These are phyloP conservation scores for Lingula anatina DNA, from an alignment of 2,888 invertebrate genomes.

Conservation along the genomic window DNA sequence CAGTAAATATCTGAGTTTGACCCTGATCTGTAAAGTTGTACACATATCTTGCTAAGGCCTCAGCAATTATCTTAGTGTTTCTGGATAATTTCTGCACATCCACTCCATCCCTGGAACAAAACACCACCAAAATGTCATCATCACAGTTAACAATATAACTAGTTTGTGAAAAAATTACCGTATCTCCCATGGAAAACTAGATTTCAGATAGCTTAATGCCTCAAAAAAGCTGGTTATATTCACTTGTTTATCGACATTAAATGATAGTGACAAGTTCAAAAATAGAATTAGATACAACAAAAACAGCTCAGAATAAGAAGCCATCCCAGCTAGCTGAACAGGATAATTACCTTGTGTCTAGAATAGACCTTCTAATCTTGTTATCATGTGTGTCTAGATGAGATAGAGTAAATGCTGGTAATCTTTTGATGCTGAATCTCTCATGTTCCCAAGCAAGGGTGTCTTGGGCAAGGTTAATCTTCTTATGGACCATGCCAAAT, in stretches of 20 bases:
- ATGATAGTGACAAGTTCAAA: too few species aligned
- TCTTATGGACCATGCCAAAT: conserved; percentile 67
- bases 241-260: too few species aligned
- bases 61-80: conserved; percentile 73
- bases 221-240: too few species aligned
- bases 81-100: conserved; percentile 60
- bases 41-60: conserved; percentile 69
- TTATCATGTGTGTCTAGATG: conserved; percentile 57
- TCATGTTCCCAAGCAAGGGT: conserved; percentile 96
- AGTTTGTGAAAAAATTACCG: too few species aligned
- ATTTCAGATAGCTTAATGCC: too few species aligned
- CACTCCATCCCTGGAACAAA: conserved; percentile 54
- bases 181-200: too few species aligned
- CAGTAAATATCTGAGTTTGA: conserved; percentile 62
- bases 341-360: conserved; percentile 51
- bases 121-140: neutral
- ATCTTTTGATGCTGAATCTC: conserved; percentile 82
- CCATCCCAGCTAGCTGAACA: neutral
- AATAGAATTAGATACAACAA: too few species aligned
- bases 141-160: neutral
- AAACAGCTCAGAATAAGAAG: too few species aligned
- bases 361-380: conserved; percentile 45
- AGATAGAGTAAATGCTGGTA: conserved; percentile 89
- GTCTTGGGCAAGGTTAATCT: conserved; percentile 92
- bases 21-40: conserved; percentile 48